Percentiles rank a stretch among this genome's conserved stretches.
Evolutionary conservation across 2,113 vertebrate genomes (phyloP).

Genomic region (Lepisosteus oculatus): DNA sequence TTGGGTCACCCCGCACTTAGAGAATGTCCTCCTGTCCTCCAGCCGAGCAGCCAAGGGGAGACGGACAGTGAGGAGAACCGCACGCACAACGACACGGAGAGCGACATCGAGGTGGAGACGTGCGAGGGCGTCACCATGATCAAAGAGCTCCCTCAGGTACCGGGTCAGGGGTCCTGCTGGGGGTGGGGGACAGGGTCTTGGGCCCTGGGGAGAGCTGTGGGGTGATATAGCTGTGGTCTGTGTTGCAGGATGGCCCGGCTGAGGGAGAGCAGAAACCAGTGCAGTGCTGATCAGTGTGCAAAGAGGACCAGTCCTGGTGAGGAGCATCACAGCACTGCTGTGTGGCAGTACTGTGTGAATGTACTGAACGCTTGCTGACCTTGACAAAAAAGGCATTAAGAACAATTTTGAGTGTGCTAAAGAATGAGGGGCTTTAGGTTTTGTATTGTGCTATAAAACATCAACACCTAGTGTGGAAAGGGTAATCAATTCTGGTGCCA

Average conservation of each 20-base stretch:
- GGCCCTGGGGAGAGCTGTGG: not conserved
- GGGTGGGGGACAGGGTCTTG: no score
- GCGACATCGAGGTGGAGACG: conserved; percentile 63
- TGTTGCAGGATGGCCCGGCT: conserved; percentile 21
- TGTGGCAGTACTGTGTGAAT: conserved; percentile 9
- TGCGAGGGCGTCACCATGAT: not conserved
- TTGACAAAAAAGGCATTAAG: not conserved
- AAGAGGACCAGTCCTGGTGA: no score
- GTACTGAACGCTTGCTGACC: not conserved
- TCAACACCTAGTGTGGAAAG: no score
- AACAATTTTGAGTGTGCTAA: no score
- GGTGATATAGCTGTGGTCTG: not conserved
- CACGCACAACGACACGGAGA: conserved; percentile 68
- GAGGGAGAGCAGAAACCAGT: conserved; percentile 24
- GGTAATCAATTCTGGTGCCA: no score
- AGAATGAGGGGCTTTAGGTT: no score
- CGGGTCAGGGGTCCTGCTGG: not conserved
- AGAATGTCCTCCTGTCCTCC: not conserved
- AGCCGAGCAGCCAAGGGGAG: conserved; percentile 56
- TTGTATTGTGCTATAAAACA: no score
- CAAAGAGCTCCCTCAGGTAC: conserved; percentile 49
- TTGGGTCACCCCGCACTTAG: no score
- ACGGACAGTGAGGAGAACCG: conserved; percentile 70
- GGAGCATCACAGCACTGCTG: not conserved
- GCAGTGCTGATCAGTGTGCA: conserved; percentile 3